phyloP scores from a whole-genome alignment of 2,888 invertebrate species.

The Nemotelus nigrinus region DNA sequence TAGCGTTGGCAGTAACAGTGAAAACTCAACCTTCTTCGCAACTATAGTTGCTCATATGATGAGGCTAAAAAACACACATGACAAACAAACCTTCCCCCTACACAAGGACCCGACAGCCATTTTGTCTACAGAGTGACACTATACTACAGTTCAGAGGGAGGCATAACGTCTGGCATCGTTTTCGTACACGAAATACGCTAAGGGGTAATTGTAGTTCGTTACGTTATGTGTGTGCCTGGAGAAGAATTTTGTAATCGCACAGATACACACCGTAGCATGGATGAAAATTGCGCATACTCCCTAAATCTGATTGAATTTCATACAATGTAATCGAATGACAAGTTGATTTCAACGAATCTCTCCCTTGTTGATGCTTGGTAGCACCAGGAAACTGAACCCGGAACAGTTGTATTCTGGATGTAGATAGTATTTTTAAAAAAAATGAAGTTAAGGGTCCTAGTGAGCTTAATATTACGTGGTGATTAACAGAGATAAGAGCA shows the following conservation, averaged over 20 bases:
- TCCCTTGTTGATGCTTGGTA: constrained; percentile 18
- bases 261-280: not conserved
- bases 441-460: not conserved
- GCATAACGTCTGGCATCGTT: not conserved
- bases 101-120: no score
- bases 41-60: not conserved
- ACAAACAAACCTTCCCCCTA: no score
- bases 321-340: constrained; percentile 13
- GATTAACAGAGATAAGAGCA: no score
- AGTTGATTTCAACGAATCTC: constrained; percentile 35
- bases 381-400: not conserved
- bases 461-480: not conserved
- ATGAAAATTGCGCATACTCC: constrained; percentile 15
- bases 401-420: constrained; percentile 24
- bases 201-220: no score
- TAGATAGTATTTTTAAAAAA: not conserved
- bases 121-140: no score
- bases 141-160: not conserved
- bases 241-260: not conserved
- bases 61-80: not conserved
- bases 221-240: not conserved
- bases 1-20: not conserved
- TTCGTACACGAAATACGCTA: no score
- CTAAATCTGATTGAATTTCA: constrained; percentile 20
- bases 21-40: not conserved